These are phyloP conservation scores for Sylvilagus floridanus DNA, from an alignment of 2,797 vertebrate genomes.

Conservation along the genomic window DNA sequence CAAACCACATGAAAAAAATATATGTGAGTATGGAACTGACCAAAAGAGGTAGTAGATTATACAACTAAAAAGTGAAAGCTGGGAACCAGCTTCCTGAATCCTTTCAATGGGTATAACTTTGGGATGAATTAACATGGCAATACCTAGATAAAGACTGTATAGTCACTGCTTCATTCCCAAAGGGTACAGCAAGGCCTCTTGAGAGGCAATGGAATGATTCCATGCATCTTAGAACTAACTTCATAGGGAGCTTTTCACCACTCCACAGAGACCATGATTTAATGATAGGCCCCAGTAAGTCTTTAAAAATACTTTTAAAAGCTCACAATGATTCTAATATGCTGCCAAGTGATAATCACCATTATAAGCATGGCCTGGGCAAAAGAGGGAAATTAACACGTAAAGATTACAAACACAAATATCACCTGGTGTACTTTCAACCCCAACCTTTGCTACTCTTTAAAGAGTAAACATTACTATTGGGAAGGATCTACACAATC, in stretches of 20 bases:
- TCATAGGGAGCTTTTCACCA: background rate
- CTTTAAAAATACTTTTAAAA: background rate
- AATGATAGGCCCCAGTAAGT: background rate
- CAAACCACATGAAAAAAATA: too few species aligned
- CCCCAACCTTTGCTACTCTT: background rate
- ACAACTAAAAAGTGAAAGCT: background rate
- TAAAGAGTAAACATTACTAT: background rate
- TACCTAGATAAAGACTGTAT: background rate
- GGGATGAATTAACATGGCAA: background rate
- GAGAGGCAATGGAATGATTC: background rate
- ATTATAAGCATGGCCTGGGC: background rate
- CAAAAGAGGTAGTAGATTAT: background rate
- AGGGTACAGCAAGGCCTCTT: background rate
- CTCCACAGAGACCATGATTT: background rate
- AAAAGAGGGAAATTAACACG: too few species aligned
- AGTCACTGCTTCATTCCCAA: background rate
- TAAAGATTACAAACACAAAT: too few species aligned
- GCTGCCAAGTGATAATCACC: background rate
- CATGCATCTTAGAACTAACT: background rate
- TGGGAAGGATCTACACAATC: background rate
- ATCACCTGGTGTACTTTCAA: background rate
- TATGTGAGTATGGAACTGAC: background rate
- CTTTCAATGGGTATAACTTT: background rate
- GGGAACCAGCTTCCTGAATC: background rate
- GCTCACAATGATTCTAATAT: background rate